phyloP scores from a whole-genome alignment of 2,888 invertebrate genomes.

The Amblyjoppa fuscipennis region DNA sequence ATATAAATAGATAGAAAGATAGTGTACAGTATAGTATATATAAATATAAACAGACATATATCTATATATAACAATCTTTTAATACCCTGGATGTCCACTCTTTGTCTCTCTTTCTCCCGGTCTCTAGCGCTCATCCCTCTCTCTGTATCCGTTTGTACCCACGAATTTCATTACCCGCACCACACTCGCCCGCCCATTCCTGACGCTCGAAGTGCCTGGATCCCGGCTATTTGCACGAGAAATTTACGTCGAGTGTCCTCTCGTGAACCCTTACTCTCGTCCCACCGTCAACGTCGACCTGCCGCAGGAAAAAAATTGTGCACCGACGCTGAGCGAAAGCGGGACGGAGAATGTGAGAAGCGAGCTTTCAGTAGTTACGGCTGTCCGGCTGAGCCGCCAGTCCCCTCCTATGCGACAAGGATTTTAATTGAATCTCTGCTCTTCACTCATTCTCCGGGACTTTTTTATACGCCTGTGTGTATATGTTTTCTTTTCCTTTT shows the following conservation, averaged over 20 bases:
- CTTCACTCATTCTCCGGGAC: conserved; percentile 4
- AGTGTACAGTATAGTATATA: background rate
- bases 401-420: conserved; percentile 60
- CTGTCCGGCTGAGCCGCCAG: conserved; percentile 50
- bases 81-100: background rate
- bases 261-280: background rate
- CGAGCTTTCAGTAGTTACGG: conserved; percentile 59
- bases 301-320: conserved; percentile 56
- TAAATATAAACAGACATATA: background rate
- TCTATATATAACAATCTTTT: background rate
- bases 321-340: conserved; percentile 32
- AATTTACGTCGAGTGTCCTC: conserved; percentile 72
- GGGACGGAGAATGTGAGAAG: conserved; percentile 19
- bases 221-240: conserved; percentile 67
- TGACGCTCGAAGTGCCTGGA: conserved; percentile 62
- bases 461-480: background rate
- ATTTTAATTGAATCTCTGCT: conserved; percentile 63
- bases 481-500: conserved; percentile 9
- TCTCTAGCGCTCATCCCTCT: conserved; percentile 13
- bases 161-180: conserved; percentile 75
- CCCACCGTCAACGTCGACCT: conserved; percentile 48
- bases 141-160: conserved; percentile 56
- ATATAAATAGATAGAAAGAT: background rate
- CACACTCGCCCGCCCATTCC: conserved; percentile 27
- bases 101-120: background rate